Conservation (phyloP, 92 coral and sea anemone genomes). For the Parazoanthus atlanticus region DNA sequence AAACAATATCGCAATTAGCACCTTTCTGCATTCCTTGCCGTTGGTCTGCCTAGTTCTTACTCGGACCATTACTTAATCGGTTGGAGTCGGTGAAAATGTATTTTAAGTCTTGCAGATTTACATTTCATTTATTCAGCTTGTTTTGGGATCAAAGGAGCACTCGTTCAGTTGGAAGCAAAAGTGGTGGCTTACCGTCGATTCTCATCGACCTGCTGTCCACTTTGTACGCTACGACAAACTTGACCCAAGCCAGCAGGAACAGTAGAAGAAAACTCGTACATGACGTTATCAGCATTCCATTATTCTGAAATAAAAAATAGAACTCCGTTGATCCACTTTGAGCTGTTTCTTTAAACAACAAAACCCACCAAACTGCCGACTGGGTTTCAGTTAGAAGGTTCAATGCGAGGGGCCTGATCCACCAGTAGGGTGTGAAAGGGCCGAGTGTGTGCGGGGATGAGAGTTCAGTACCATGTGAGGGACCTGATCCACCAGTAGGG, state of each 20-base stretch:
- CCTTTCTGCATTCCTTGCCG: too few relatives aligned
- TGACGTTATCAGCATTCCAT: conserved; percentile 72
- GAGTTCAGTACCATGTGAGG: too few relatives aligned
- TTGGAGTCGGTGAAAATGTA: too few relatives aligned
- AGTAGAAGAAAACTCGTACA: conserved; percentile 69
- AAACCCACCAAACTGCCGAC: neutral
- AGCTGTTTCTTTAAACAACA: neutral
- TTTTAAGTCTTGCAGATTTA: too few relatives aligned
- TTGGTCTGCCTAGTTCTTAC: too few relatives aligned
- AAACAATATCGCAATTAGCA: too few relatives aligned
- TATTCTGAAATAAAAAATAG: conserved; percentile 56
- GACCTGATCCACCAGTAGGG: too few relatives aligned
- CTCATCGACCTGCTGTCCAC: conserved; percentile 87
- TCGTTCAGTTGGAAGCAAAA: neutral
- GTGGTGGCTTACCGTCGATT: conserved; percentile 78
- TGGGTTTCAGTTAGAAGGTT: neutral
- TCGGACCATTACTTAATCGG: too few relatives aligned
- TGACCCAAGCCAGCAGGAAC: conserved; percentile 72
- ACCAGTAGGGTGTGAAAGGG: too few relatives aligned
- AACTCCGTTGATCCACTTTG: neutral
- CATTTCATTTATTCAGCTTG: too few relatives aligned
- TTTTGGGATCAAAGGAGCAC: too few relatives aligned
- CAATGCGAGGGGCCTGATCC: neutral
- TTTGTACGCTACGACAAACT: conserved; percentile 75
- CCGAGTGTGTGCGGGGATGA: too few relatives aligned